phyloP scores from a whole-genome alignment of 1,140 invertebrate species.

The Chrysoperla carnea region DNA sequence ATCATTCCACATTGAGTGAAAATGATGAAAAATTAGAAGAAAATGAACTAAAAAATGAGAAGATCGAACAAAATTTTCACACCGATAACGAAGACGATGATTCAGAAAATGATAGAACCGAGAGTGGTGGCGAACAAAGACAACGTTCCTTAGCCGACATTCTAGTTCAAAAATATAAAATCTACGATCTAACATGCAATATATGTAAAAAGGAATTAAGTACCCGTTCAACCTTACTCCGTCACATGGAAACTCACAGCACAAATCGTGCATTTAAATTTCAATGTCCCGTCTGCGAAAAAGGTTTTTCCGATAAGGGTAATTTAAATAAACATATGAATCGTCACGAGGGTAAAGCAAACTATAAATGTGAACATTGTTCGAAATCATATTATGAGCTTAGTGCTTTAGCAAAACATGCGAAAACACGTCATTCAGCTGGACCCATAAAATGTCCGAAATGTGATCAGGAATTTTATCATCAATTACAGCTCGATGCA shows the following conservation, averaged over 20 bases:
- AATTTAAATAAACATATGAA: constrained; percentile 5
- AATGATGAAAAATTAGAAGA: no score
- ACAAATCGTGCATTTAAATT: not conserved
- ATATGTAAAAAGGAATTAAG: constrained; percentile 2
- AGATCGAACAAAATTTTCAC: no score
- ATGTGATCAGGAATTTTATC: not conserved
- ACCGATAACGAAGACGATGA: no score
- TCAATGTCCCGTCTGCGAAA: constrained; percentile 1
- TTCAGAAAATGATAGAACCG: no score
- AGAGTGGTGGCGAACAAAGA: no score
- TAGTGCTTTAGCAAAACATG: constrained; percentile 3
- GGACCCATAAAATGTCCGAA: not conserved
- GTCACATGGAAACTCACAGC: not conserved
- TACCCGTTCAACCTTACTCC: not conserved
- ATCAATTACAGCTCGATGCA: not conserved
- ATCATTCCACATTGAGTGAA: no score
- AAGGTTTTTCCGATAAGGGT: constrained; percentile 1
- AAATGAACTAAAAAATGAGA: no score
- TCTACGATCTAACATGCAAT: not conserved
- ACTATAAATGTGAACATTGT: constrained; percentile 6
- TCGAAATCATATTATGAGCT: constrained; percentile 4
- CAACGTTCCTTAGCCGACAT: not conserved
- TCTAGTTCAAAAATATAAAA: no score
- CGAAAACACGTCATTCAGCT: not conserved
- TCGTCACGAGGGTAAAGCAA: constrained; percentile 1